phyloP scores from a whole-genome alignment of 2,888 invertebrate species.

The Ligdia adustata region DNA sequence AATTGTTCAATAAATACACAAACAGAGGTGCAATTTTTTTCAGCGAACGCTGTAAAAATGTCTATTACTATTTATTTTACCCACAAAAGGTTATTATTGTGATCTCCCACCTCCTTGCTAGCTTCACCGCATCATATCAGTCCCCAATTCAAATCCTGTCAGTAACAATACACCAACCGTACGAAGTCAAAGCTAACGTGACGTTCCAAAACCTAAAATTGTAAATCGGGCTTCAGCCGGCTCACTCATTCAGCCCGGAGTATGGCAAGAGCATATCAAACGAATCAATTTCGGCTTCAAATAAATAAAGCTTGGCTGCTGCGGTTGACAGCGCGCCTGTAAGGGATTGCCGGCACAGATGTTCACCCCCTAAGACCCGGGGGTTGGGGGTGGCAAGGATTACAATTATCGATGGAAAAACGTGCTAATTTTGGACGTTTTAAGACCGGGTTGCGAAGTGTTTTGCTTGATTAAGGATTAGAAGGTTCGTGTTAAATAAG shows the following conservation, averaged over 20 bases:
- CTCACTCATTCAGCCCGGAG: no score
- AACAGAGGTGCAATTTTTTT: no score
- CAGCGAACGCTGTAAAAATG: no score
- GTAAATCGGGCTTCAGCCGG: conserved; percentile 16
- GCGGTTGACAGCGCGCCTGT: conserved; percentile 74
- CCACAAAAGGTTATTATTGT: no score
- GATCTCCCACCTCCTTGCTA: no score
- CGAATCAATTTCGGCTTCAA: conserved; percentile 73
- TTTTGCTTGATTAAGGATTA: background rate
- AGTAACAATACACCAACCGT: conserved; percentile 21
- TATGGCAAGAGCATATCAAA: conserved; percentile 58
- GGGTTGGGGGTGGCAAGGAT: conserved; percentile 44
- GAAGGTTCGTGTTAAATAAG: no score
- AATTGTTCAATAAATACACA: no score
- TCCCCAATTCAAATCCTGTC: conserved; percentile 17
- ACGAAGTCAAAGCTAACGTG: conserved; percentile 6
- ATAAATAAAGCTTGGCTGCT: conserved; percentile 64
- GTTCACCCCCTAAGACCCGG: conserved; percentile 43
- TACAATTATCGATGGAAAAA: conserved; percentile 54
- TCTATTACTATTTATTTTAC: no score
- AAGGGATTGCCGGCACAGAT: conserved; percentile 71
- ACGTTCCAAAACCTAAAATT: conserved; percentile 24
- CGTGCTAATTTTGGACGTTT: conserved; percentile 33
- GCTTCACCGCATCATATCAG: background rate
- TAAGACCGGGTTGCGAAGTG: background rate